Percentiles rank a stretch among this genome's conserved stretches.
Conservation (phyloP, 1,140 invertebrate species). For the Euwallacea fornicatus region DNA sequence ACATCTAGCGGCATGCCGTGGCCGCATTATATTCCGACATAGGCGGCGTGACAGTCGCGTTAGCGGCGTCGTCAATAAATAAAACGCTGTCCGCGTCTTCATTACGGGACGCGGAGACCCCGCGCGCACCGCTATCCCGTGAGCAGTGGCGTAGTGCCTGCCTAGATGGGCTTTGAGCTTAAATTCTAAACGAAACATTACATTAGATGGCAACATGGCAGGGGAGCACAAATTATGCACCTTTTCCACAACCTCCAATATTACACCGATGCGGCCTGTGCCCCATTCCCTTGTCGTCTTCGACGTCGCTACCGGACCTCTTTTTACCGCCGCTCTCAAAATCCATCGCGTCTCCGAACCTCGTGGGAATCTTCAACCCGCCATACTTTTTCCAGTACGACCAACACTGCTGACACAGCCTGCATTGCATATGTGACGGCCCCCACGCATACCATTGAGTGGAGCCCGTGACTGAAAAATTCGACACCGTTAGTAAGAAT, state of each 20-base stretch:
- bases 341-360: slow-evolving; percentile 62
- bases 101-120: slow-evolving; percentile 89
- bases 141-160: slow-evolving; percentile 88
- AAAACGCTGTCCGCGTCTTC: slow-evolving; percentile 96
- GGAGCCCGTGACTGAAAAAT: slow-evolving; percentile 66
- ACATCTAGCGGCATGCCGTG: slow-evolving; percentile 82
- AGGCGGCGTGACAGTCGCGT: slow-evolving; percentile 84
- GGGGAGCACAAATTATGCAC: neutral
- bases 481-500: too few species aligned
- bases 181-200: slow-evolving; percentile 24
- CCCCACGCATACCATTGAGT: slow-evolving; percentile 97
- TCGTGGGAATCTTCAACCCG: slow-evolving; percentile 77
- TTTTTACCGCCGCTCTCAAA: slow-evolving; percentile 61
- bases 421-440: slow-evolving; percentile 83
- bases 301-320: slow-evolving; percentile 56
- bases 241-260: slow-evolving; percentile 85
- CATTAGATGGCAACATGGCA: too few species aligned
- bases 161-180: slow-evolving; percentile 57
- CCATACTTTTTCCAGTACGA: slow-evolving; percentile 98
- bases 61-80: slow-evolving; percentile 84
- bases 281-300: slow-evolving; percentile 58
- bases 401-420: slow-evolving; percentile 93
- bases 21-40: slow-evolving; percentile 80
- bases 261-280: slow-evolving; percentile 86
- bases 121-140: slow-evolving; percentile 70